Evolutionary conservation across 30 jellyfish, hydroid and myxozoan species (phyloP).

Genomic region (Hydractinia echinata): DNA sequence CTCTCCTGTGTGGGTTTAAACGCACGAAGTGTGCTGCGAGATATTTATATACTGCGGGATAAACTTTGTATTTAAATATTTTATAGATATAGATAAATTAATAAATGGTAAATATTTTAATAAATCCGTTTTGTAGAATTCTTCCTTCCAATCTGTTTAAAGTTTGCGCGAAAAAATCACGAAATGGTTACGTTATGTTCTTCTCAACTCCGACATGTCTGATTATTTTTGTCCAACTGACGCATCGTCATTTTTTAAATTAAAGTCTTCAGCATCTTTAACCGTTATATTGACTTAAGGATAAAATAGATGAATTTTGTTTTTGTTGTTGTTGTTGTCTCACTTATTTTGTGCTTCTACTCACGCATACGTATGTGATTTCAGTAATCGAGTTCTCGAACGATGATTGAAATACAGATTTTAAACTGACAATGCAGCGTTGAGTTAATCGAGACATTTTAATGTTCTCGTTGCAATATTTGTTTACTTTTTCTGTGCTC

Average conservation of each 20-base stretch:
- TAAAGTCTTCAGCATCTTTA: too few relatives aligned
- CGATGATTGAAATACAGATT: neutral
- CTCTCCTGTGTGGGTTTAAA: too few relatives aligned
- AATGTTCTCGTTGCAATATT: neutral
- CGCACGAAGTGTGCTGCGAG: too few relatives aligned
- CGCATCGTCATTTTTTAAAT: too few relatives aligned
- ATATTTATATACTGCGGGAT: too few relatives aligned
- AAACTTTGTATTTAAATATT: too few relatives aligned
- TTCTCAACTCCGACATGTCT: too few relatives aligned
- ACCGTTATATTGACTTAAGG: neutral
- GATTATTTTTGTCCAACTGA: too few relatives aligned
- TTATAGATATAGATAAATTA: too few relatives aligned
- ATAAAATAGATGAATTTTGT: neutral
- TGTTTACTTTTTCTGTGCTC: neutral
- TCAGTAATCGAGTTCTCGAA: conserved; percentile 2
- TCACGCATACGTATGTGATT: neutral
- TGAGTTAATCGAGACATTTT: neutral
- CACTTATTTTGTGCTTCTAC: neutral
- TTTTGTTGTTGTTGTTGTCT: neutral
- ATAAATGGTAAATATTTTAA: too few relatives aligned
- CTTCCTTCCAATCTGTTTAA: neutral
- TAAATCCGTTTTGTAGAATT: neutral
- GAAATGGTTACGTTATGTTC: too few relatives aligned
- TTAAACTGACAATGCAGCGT: neutral
- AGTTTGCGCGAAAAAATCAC: neutral